Conservation (phyloP, 2,797 vertebrate genomes). For the Paramormyrops hopkinsi region DNA sequence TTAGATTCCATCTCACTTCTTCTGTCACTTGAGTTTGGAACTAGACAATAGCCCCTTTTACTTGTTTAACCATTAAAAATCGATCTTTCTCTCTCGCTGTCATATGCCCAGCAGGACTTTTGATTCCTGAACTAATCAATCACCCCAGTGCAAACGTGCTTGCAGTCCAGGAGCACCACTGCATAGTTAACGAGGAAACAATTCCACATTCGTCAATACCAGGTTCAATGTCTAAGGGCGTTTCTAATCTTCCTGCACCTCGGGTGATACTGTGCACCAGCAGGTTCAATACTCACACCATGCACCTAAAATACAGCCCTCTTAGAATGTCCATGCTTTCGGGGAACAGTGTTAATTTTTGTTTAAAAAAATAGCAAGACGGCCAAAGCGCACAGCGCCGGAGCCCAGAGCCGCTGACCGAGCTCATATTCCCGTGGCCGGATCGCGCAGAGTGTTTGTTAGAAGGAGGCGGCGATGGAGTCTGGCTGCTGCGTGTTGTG, state of each 20-base stretch:
- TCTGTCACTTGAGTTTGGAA: conserved; percentile 6
- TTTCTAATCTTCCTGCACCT: no score
- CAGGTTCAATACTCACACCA: not conserved
- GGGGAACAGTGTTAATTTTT: not conserved
- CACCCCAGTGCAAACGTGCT: conserved; percentile 23
- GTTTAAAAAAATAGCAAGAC: not conserved
- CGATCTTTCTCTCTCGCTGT: conserved; percentile 31
- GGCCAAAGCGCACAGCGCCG: not conserved
- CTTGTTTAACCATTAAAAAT: conserved; percentile 26
- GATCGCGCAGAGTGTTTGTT: not conserved
- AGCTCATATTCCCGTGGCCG: not conserved
- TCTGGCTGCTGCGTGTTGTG: not conserved
- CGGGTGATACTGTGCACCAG: not conserved
- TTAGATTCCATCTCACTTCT: conserved; percentile 19
- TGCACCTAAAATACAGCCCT: not conserved
- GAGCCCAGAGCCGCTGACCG: not conserved
- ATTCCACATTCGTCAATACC: conserved; percentile 14
- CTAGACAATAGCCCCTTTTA: conserved; percentile 18
- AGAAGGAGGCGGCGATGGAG: not conserved
- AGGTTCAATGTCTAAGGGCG: not conserved
- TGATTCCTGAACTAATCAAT: conserved; percentile 27
- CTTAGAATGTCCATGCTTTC: not conserved
- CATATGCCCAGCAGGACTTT: conserved; percentile 23
- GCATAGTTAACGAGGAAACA: conserved; percentile 18
- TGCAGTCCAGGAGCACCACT: not conserved